phyloP scores from a whole-genome alignment of 2,113 vertebrate species.

The Stigmatopora argus region DNA sequence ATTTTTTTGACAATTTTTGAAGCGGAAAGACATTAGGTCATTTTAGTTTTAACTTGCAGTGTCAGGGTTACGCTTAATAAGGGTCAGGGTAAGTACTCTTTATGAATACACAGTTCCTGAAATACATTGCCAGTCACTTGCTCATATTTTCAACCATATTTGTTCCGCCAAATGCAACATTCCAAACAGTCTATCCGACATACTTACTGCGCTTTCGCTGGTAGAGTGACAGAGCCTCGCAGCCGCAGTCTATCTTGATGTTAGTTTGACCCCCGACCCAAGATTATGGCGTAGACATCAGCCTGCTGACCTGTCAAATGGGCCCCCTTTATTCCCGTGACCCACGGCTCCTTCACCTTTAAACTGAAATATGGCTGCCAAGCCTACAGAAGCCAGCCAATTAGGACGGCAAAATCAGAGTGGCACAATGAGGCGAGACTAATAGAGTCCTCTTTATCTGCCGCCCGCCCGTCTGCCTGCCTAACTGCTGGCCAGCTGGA shows the following conservation, averaged over 20 bases:
- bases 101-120: not conserved
- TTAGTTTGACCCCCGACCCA: constrained; percentile 73
- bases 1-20: too few species aligned
- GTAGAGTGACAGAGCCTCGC: constrained; percentile 62
- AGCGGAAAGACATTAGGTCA: too few species aligned
- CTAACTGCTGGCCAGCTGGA: constrained; percentile 62
- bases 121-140: not conserved
- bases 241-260: constrained; percentile 70
- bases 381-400: constrained; percentile 76
- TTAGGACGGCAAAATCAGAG: constrained; percentile 72
- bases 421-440: constrained; percentile 80
- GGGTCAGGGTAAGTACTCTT: too few species aligned
- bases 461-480: constrained; percentile 63
- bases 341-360: constrained; percentile 74
- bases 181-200: constrained; percentile 56
- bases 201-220: constrained; percentile 33
- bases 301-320: constrained; percentile 78
- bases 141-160: not conserved
- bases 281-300: constrained; percentile 61
- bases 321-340: constrained; percentile 81
- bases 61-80: too few species aligned
- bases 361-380: constrained; percentile 82
- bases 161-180: constrained; percentile 34
- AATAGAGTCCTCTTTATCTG: constrained; percentile 81
- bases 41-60: too few species aligned